A percentile compares a stretch with the other conserved stretches of the same genome.
Conservation (phyloP, 2,113 vertebrate species). For the Rhabdomys dilectus region DNA sequence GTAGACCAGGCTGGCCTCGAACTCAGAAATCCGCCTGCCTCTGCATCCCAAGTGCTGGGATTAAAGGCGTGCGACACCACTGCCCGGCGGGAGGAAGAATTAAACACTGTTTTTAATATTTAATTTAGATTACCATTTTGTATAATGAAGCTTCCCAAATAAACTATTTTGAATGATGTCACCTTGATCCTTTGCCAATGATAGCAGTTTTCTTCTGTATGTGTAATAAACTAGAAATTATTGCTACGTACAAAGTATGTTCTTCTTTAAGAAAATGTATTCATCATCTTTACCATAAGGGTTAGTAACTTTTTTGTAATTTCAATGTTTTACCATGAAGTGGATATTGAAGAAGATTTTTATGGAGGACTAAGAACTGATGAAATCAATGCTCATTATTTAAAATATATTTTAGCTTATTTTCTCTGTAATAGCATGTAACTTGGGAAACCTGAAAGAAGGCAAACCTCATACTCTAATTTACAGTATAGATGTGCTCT, state of each 20-base stretch:
- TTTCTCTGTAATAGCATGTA: background rate
- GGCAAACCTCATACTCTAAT: background rate
- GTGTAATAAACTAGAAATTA: background rate
- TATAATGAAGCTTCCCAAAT: conserved; percentile 12
- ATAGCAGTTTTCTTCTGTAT: conserved; percentile 36
- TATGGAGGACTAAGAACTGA: background rate
- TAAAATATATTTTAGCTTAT: background rate
- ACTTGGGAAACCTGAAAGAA: background rate
- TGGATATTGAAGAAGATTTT: background rate
- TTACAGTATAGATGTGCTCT: background rate
- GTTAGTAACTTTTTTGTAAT: background rate
- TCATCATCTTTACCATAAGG: background rate
- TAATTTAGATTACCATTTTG: conserved; percentile 34
- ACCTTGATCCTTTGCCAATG: background rate
- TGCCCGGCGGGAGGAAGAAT: background rate
- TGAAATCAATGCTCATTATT: background rate
- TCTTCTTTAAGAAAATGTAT: background rate
- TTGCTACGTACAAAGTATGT: background rate
- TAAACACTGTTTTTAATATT: background rate
- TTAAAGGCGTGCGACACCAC: too few relatives aligned
- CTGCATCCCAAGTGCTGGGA: too few relatives aligned
- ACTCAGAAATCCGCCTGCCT: too few relatives aligned
- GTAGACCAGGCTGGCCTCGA: too few relatives aligned
- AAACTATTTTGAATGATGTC: background rate
- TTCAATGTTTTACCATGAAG: background rate